Evolutionary conservation across 1,140 invertebrate genomes (phyloP).

Genomic region (Cyphomyrmex costatus): DNA sequence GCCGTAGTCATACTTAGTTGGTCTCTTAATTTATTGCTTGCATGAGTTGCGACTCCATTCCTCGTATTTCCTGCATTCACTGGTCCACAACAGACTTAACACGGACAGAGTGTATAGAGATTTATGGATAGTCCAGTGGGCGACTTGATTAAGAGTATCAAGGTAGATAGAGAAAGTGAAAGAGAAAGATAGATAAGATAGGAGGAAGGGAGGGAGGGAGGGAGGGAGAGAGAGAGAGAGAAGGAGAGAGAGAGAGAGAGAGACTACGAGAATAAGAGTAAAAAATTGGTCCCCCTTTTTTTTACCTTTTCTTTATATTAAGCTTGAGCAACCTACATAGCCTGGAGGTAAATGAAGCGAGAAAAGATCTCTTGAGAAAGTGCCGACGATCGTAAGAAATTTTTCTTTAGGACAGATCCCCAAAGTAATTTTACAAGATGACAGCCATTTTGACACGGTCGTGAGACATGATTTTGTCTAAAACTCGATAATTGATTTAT

Average conservation of each 20-base stretch:
- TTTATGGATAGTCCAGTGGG: conserved; percentile 67
- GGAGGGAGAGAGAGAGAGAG: conserved; percentile 26
- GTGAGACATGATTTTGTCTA: conserved; percentile 24
- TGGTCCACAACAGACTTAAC: conserved; percentile 73
- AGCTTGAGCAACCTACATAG: conserved; percentile 55
- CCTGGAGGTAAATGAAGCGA: conserved; percentile 61
- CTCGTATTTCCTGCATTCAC: conserved; percentile 65
- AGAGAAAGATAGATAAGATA: conserved; percentile 39
- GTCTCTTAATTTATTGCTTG: conserved; percentile 79
- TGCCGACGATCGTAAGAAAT: conserved; percentile 52
- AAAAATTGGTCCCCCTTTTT: conserved; percentile 83
- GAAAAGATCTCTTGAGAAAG: conserved; percentile 44
- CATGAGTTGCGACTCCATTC: conserved; percentile 69
- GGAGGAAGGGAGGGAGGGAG: conserved; percentile 1
- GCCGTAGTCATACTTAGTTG: conserved; percentile 56
- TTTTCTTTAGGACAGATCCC: conserved; percentile 23
- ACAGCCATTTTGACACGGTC: conserved; percentile 25
- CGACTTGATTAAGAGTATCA: conserved; percentile 68
- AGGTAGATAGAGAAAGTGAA: conserved; percentile 44
- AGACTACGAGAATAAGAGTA: conserved; percentile 69
- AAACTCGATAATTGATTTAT: conserved; percentile 50
- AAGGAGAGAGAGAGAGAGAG: conserved; percentile 26
- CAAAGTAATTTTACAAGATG: conserved; percentile 50
- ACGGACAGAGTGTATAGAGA: conserved; percentile 67
- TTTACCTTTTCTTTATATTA: conserved; percentile 69